phyloP scores from a whole-genome alignment of 2,113 vertebrate species.

The Corythaeola cristata region DNA sequence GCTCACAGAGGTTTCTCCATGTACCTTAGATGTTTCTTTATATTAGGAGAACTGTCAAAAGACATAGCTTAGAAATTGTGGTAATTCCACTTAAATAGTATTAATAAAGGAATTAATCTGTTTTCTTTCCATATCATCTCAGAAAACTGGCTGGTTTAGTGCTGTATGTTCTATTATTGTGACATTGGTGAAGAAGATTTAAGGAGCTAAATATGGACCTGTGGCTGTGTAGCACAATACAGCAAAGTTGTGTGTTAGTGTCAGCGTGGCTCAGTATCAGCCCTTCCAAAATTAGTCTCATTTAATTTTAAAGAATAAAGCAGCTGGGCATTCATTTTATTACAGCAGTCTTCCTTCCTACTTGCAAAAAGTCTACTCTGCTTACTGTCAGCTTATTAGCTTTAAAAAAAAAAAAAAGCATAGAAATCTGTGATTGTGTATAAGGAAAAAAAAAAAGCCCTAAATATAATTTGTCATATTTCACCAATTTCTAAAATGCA shows the following conservation, averaged over 20 bases:
- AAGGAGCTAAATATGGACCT: neutral
- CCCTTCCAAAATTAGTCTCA: neutral
- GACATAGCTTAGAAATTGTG: neutral
- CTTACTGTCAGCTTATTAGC: neutral
- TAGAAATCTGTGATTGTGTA: neutral
- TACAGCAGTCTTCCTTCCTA: neutral
- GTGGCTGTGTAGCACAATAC: neutral
- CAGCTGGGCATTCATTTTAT: neutral
- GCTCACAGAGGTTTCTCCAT: neutral
- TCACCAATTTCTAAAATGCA: neutral
- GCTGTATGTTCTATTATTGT: neutral
- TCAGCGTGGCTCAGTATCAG: neutral
- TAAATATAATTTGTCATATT: neutral
- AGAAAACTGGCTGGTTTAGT: neutral
- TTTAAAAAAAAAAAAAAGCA: neutral
- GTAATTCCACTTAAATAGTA: neutral
- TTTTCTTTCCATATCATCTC: neutral
- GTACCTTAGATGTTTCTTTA: neutral
- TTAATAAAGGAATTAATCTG: conserved; percentile 1
- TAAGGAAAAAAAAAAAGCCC: neutral
- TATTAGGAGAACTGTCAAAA: conserved; percentile 4
- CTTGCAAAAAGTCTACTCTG: neutral
- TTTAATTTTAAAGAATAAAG: conserved; percentile 33
- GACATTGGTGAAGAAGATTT: neutral
- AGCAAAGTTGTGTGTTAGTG: neutral